Percentiles rank a stretch among this genome's conserved stretches.
Evolutionary conservation across 2,797 vertebrate genomes (phyloP).

Genomic region (Limnodromus scolopaceus): DNA sequence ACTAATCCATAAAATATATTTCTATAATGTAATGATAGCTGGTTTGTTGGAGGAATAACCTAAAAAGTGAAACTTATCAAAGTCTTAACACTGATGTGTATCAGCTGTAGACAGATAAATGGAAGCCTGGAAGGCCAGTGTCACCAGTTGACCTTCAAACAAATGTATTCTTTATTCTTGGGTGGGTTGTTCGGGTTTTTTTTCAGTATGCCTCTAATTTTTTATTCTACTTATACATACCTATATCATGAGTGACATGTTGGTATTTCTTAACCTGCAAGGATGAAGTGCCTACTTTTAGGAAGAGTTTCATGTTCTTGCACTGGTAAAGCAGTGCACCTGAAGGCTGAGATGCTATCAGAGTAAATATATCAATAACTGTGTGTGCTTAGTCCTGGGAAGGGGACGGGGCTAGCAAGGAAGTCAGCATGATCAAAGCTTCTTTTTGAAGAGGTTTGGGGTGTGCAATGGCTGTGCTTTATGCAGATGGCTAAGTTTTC

Average conservation of each 20-base stretch:
- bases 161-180: background rate
- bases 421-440: background rate
- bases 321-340: background rate
- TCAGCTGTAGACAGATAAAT: background rate
- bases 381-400: background rate
- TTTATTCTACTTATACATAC: background rate
- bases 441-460: background rate
- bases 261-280: background rate
- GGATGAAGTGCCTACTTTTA: background rate
- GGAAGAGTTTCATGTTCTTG: background rate
- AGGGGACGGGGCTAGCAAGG: background rate
- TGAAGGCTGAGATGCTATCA: background rate
- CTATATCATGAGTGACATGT: fast-evolving
- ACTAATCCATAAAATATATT: fast-evolving
- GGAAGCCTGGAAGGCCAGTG: background rate
- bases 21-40: background rate
- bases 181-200: background rate
- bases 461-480: background rate
- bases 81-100: background rate
- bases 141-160: background rate
- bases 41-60: background rate
- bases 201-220: background rate
- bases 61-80: background rate
- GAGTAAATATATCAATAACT: background rate
- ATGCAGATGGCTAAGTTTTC: background rate